Evolutionary conservation across 2,113 vertebrate genomes (phyloP).

Genomic region (Axis porcinus): DNA sequence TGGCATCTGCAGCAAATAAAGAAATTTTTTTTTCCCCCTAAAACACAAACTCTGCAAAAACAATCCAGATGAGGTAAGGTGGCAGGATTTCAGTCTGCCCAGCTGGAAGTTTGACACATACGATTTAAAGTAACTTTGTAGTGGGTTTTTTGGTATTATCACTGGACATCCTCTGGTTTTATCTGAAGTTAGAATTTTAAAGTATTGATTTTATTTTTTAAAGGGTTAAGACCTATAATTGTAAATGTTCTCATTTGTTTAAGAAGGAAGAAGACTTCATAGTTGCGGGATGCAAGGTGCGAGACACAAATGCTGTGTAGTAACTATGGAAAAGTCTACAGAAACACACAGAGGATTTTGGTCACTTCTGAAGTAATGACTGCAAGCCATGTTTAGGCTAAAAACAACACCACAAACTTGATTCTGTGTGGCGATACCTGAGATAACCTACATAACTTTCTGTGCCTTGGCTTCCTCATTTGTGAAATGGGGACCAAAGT

Average conservation of each 20-base stretch:
- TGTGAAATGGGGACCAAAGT: not conserved
- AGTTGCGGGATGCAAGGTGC: not conserved
- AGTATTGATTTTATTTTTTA: not conserved
- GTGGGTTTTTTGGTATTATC: not conserved
- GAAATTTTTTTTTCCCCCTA: not conserved
- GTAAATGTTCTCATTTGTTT: not conserved
- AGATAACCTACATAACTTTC: not conserved
- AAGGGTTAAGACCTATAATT: not conserved
- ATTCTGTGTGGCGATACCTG: not conserved
- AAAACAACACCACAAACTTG: not conserved
- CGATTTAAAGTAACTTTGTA: not conserved
- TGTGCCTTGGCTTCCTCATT: not conserved
- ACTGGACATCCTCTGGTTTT: not conserved
- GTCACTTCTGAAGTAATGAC: not conserved
- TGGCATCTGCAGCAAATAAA: not conserved
- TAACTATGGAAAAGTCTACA: not conserved
- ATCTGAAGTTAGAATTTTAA: not conserved
- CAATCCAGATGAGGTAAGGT: not conserved
- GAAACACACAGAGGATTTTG: not conserved
- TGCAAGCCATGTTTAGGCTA: not conserved
- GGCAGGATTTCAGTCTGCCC: not conserved
- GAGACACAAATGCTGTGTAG: not conserved
- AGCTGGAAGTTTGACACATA: not conserved
- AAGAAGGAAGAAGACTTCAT: not conserved
- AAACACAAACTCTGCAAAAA: not conserved